Base-by-base conservation (phyloP, 2,888 invertebrate species). In the Brassicogethes aeneus region DNA sequence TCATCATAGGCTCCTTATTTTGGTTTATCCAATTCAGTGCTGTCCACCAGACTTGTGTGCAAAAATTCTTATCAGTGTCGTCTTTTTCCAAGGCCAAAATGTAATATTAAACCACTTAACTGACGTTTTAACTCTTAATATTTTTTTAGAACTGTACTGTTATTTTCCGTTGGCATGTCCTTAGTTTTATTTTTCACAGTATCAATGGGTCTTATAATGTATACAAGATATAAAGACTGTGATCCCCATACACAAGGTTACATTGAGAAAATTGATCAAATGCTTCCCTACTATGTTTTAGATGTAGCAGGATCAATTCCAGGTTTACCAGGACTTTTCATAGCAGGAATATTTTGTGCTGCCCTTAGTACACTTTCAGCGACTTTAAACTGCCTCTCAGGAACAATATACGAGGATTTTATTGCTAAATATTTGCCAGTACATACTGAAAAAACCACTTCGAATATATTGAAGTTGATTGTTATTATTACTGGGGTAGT, bases 261-360 rank as follows among this genome's bases (percentile, higher is more conserved):
- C 47, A 73, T 76, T 32, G 66, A 70, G 23, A 71, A 70, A 55
- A 66, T 70, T 48, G 76, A 76, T 56, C 74, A 76, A 41, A 34
- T 60, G n/a, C 70, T 85, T 1, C 83, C 85, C 0, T 76, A 77
- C 53, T 85, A 80, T 54, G 74, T 85, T 7, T 79, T 84, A 70
- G 79, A 80, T 51, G 67, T 79, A 13, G 72, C 82, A 0, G 65
- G 70, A 1, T 65, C 74, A 61, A 71, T 80, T 51, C 79, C 79
- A 8, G 84, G 85, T 1, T 70, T 85, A 34, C 77, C 82, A 16
- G 85, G 85, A 1, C 70, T 85, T 23, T 85, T 85, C 52, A 73
- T 84, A 1, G 81, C 85, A 15, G 78, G 83, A n/a, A 72, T 84
- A 34, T 82, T 84, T 52, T 80, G 81, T 54, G 82, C 84, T 0